Evolutionary conservation across 92 coral and sea anemone genomes (phyloP).

Genomic region (Plumapathes pennacea): DNA sequence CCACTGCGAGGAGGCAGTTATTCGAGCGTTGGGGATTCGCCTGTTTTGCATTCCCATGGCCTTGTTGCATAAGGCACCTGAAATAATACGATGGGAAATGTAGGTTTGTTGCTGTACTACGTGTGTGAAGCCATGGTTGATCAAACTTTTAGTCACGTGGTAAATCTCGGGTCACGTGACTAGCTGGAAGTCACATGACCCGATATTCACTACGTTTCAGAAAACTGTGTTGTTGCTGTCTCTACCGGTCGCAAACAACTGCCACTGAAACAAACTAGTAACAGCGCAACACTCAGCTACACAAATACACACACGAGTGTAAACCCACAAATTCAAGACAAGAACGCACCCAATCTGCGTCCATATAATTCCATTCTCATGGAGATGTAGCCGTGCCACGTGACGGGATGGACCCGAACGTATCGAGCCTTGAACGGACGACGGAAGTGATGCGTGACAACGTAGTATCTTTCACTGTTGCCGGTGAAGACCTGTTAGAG

Average conservation of each 20-base stretch:
- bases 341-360: constrained; percentile 39
- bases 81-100: too few relatives aligned
- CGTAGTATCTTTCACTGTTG: constrained; percentile 48
- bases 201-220: too few relatives aligned
- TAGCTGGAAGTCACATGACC: too few relatives aligned
- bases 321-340: not conserved
- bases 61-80: constrained; percentile 50
- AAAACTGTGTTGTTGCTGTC: too few relatives aligned
- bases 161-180: too few relatives aligned
- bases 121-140: too few relatives aligned
- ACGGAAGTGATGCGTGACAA: constrained; percentile 34
- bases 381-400: constrained; percentile 41
- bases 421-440: constrained; percentile 53
- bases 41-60: constrained; percentile 64
- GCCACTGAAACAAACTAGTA: too few relatives aligned
- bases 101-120: too few relatives aligned
- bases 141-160: too few relatives aligned
- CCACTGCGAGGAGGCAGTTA: constrained; percentile 53
- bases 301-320: too few relatives aligned
- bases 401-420: constrained; percentile 45
- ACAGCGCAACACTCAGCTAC: too few relatives aligned
- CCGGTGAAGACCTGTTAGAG: constrained; percentile 36
- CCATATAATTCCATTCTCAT: constrained; percentile 61
- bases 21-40: constrained; percentile 26
- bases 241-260: too few relatives aligned